Conservation (phyloP, 2,113 vertebrate genomes). For the Grammomys surdaster region DNA sequence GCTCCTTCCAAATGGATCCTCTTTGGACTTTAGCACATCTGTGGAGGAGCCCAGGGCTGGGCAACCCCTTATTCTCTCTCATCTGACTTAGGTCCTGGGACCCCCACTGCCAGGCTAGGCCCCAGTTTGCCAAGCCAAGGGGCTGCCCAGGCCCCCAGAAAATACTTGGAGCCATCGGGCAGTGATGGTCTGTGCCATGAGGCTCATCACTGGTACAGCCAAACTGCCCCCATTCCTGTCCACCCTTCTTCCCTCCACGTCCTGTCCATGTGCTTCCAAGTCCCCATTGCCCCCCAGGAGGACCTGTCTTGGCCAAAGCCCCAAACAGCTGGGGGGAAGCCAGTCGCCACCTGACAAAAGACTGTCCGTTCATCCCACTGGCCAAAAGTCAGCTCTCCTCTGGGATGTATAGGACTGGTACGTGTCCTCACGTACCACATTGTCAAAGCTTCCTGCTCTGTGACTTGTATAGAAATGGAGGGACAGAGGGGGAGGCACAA, state of each 20-base stretch:
- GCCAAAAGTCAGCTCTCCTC: constrained; percentile 77
- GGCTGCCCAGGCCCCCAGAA: constrained; percentile 66
- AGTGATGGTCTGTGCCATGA: constrained; percentile 63
- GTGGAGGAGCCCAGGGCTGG: constrained; percentile 59
- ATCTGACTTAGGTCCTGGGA: constrained; percentile 60
- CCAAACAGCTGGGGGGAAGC: constrained; percentile 59
- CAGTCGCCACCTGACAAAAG: constrained; percentile 67
- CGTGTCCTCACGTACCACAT: not conserved
- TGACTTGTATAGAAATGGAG: not conserved
- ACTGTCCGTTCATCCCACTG: constrained; percentile 61
- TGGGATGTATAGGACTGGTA: constrained; percentile 46
- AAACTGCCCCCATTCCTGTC: constrained; percentile 79
- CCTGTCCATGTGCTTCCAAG: constrained; percentile 77
- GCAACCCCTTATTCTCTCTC: not conserved
- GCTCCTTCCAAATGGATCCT: constrained; percentile 70
- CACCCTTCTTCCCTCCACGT: constrained; percentile 64
- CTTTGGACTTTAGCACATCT: constrained; percentile 63
- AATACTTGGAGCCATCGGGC: constrained; percentile 83
- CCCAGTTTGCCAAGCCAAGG: constrained; percentile 67
- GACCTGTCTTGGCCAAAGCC: constrained; percentile 66
- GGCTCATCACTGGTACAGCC: constrained; percentile 48
- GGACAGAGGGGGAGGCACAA: not conserved
- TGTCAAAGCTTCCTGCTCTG: constrained; percentile 44
- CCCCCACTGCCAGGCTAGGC: constrained; percentile 81
- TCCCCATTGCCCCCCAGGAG: constrained; percentile 65